A percentile compares a stretch with the other conserved stretches of the same genome.
These are phyloP conservation scores for Nasonovia ribisnigri DNA, from an alignment of 2,888 invertebrate species.

Conservation along the genomic window DNA sequence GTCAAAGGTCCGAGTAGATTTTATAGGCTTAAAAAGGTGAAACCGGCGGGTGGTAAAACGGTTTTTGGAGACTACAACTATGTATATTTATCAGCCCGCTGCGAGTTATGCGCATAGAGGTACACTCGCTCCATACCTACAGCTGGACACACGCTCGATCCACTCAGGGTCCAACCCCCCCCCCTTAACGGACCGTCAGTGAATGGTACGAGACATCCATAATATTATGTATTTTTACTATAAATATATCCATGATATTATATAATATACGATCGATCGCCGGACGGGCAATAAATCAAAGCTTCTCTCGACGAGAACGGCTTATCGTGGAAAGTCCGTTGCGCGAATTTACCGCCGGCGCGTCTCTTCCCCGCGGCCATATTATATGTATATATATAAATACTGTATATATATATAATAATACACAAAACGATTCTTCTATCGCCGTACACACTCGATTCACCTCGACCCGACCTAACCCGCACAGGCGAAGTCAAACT, in stretches of 20 bases:
- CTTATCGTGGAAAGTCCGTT: conserved; percentile 9
- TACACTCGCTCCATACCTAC: too few species aligned
- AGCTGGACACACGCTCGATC: too few species aligned
- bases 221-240: not conserved
- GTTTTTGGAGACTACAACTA: conserved; percentile 8
- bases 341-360: not conserved
- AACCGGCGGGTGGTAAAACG: not conserved
- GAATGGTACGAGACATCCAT: not conserved
- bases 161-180: not conserved
- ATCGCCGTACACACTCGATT: not conserved
- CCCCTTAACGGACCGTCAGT: not conserved
- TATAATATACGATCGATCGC: not conserved
- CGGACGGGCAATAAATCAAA: conserved; percentile 34
- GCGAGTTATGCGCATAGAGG: not conserved
- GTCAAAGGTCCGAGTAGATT: conserved; percentile 49
- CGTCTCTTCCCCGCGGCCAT: not conserved
- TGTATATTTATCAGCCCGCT: not conserved
- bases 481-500: not conserved
- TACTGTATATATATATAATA: not conserved
- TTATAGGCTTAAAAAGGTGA: conserved; percentile 31
- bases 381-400: not conserved
- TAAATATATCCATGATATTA: not conserved
- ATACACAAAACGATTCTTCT: not conserved
- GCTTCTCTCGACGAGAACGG: not conserved
- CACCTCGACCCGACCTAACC: not conserved